Percentiles rank a stretch among this genome's conserved stretches.
Evolutionary conservation across 2,113 vertebrate genomes (phyloP).

Genomic region (Myiopsitta monachus): DNA sequence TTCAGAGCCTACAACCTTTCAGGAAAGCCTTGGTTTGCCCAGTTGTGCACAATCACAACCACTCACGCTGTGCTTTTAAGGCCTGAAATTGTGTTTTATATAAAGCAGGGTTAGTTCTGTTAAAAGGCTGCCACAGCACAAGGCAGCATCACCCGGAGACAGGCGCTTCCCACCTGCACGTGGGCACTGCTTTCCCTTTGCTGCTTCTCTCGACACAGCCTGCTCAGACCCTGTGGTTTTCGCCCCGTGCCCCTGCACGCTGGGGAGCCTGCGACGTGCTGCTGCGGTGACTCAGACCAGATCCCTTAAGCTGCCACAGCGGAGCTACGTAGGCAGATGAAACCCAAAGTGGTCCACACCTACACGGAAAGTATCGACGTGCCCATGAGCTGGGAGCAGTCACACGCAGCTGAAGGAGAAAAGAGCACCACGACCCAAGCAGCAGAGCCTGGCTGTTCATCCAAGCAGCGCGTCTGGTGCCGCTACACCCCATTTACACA

Average conservation of each 20-base stretch:
- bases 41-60: not conserved
- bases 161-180: not conserved
- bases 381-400: not conserved
- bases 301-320: not conserved
- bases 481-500: rapidly evolving
- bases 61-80: not conserved
- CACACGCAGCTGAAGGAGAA: not conserved
- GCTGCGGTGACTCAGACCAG: not conserved
- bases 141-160: not conserved
- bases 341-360: conserved; percentile 11
- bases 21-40: not conserved
- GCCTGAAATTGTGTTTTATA: not conserved
- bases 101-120: not conserved
- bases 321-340: not conserved
- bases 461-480: not conserved
- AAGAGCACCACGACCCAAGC: not conserved
- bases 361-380: not conserved
- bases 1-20: not conserved
- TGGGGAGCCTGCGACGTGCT: not conserved
- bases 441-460: not conserved
- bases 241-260: not conserved
- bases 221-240: not conserved
- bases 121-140: not conserved
- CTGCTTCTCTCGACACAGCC: not conserved
- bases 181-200: not conserved